These are phyloP conservation scores for Apamea monoglypha DNA, from an alignment of 2,888 invertebrate genomes.

Conservation along the genomic window DNA sequence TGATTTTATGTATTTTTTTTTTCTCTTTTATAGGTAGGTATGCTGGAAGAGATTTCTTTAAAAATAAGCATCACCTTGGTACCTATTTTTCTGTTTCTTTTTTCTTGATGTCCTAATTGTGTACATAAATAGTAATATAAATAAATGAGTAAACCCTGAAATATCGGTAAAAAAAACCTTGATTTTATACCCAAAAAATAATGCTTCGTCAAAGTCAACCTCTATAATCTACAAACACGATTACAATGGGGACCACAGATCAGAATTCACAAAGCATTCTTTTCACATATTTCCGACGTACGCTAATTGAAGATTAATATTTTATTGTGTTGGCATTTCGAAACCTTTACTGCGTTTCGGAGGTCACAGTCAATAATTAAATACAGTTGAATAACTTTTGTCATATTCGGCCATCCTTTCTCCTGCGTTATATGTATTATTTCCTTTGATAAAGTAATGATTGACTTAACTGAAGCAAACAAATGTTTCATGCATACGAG, in stretches of 20 bases:
- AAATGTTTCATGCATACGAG: constrained; percentile 12
- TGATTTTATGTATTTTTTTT: too few species aligned
- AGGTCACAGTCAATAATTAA: constrained; percentile 19
- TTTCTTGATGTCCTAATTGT: too few species aligned
- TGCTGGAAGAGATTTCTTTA: too few species aligned
- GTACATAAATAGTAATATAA: too few species aligned
- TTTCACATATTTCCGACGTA: background rate
- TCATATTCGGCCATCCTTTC: constrained; percentile 9
- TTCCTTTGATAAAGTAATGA: constrained; percentile 19
- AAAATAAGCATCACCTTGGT: too few species aligned
- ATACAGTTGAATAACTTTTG: background rate
- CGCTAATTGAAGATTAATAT: constrained; percentile 29
- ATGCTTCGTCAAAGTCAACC: background rate
- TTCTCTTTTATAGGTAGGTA: too few species aligned
- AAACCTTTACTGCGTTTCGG: background rate
- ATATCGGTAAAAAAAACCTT: too few species aligned
- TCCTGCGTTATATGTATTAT: constrained; percentile 1
- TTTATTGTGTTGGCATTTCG: constrained; percentile 22
- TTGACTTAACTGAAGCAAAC: constrained; percentile 15
- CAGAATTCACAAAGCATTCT: background rate
- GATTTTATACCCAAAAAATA: background rate
- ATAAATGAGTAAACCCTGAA: too few species aligned
- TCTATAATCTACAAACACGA: background rate
- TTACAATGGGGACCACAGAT: background rate
- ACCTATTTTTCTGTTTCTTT: too few species aligned